These are phyloP conservation scores for Pseudorectes ferrugineus DNA, from an alignment of 2,113 vertebrate genomes.

Conservation along the genomic window DNA sequence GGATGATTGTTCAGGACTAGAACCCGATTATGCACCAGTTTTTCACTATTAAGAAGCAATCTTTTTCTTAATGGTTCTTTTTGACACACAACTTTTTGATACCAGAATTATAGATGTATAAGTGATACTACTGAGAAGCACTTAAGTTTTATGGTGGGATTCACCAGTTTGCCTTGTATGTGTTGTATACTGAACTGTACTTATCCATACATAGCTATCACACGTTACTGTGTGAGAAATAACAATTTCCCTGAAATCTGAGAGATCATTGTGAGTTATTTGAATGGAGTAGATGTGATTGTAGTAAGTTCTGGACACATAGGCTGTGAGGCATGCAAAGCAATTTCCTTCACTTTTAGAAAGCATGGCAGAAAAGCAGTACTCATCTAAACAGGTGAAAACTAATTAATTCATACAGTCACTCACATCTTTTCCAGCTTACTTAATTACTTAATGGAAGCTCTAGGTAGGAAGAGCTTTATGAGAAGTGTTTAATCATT, in stretches of 20 bases:
- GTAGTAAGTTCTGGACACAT: neutral
- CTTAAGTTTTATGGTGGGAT: neutral
- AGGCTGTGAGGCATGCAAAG: neutral
- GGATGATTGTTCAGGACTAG: neutral
- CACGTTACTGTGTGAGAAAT: neutral
- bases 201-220: neutral
- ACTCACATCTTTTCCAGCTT: neutral
- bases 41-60: neutral
- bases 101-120: neutral
- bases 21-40: neutral
- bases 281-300: neutral
- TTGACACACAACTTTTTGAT: neutral
- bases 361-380: neutral
- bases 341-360: neutral
- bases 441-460: neutral
- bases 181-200: neutral
- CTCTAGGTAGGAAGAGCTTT: neutral
- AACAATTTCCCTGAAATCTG: neutral
- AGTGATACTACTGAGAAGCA: neutral
- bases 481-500: neutral
- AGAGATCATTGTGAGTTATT: neutral
- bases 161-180: neutral
- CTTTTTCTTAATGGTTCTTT: neutral
- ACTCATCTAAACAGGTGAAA: neutral
- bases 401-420: neutral